Evolutionary conservation across 1,140 invertebrate genomes (phyloP), one percentile per base, ranked within the genome.

Genomic region (Laupala kohalensis): DNA sequence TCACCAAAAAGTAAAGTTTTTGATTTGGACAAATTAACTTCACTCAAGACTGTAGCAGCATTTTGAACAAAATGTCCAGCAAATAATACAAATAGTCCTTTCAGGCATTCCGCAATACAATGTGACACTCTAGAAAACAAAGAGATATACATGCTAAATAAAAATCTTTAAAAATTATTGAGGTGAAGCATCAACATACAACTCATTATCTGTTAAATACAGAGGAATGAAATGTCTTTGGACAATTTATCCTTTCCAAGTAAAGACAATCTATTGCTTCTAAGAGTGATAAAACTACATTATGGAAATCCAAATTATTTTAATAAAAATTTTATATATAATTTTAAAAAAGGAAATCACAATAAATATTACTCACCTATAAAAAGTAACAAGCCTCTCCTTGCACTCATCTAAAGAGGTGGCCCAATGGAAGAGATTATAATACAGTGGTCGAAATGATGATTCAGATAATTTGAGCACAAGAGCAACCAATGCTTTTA

Each of bases 401-500:
- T 84, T 88, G 25, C 86, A 81, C 15, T 80, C 79, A 68, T 85
- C 83, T 67, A 83, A 79, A 77, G 87, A 82, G 62, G 88, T 83
- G 3, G 90, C 86, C 95, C 95, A 97, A 75, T 92, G 89, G 77
- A 90, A 94, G 3, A 97, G 83, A 80, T 90, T 92, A 73, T 90
- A 89, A 80, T 94, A 95, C 68, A 97, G 85, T 4, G 94, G 92
- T 74, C 91, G 86, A 78, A 97, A 97, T 24, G 87, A 88, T 1
- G 87, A 86, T 79, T 97, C 95, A 13, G 93, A 95, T 23, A 97
- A 79, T 79, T 96, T 96, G 6, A 97, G 80, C 25, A 96, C 88
- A 70, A 96, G 84, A 53, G 86, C 82, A 5, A 91, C 87, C 25
- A 96, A 79, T 0, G 92, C 86, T 69, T 90, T 87, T 0, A 93